Evolutionary conservation across 2,888 invertebrate species (phyloP).

Genomic region (Drosophila parthenogenetica): DNA sequence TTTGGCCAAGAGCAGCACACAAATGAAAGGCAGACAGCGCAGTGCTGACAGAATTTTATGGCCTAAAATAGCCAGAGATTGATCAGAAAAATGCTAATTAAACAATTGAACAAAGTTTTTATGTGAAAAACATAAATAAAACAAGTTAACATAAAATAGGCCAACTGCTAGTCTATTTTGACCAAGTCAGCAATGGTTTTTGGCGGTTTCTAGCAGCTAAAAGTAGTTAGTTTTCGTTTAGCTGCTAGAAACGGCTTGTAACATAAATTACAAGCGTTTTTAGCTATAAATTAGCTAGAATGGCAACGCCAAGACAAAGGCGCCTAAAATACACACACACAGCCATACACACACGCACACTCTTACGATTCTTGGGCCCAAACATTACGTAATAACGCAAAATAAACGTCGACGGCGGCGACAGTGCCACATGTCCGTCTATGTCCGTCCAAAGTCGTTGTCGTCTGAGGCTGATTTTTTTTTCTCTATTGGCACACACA

Average conservation of each 20-base stretch:
- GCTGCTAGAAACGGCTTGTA: too few relatives aligned
- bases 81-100: not conserved
- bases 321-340: slow-evolving; percentile 31
- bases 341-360: slow-evolving; percentile 3
- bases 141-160: too few relatives aligned
- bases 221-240: too few relatives aligned
- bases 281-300: not conserved
- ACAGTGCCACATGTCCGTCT: slow-evolving; percentile 57
- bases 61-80: not conserved
- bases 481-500: slow-evolving; percentile 49
- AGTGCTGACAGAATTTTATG: not conserved
- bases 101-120: not conserved
- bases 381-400: slow-evolving; percentile 69
- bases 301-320: not conserved
- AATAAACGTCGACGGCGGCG: slow-evolving; percentile 58
- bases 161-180: too few relatives aligned
- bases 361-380: slow-evolving; percentile 50
- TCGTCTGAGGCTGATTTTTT: slow-evolving; percentile 12
- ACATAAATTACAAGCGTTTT: not conserved
- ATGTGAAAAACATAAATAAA: not conserved
- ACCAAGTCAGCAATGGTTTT: too few relatives aligned
- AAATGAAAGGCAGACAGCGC: slow-evolving; percentile 58
- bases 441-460: slow-evolving; percentile 19
- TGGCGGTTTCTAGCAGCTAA: too few relatives aligned
- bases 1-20: slow-evolving; percentile 52